Evolutionary conservation across 2,797 vertebrate species (phyloP).

Genomic region (Lindbergichthys nudifrons): DNA sequence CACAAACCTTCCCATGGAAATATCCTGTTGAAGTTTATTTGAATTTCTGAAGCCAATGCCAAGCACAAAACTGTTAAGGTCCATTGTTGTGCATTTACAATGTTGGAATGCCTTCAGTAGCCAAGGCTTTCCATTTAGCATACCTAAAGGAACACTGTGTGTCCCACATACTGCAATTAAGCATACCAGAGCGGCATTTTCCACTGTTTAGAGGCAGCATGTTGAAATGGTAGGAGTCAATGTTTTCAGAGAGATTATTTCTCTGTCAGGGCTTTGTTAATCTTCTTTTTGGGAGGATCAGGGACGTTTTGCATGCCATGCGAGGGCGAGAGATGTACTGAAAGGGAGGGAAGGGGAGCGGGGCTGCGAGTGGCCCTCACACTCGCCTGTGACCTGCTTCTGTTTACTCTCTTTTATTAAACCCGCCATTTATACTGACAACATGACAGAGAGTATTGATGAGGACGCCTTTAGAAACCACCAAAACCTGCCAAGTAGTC

Average conservation of each 20-base stretch:
- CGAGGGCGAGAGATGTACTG: slow-evolving; percentile 57
- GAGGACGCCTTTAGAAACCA: slow-evolving; percentile 49
- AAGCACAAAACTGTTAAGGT: slow-evolving; percentile 67
- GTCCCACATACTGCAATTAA: slow-evolving; percentile 73
- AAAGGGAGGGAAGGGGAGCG: slow-evolving; percentile 53
- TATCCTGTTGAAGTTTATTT: slow-evolving; percentile 67
- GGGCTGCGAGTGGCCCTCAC: slow-evolving; percentile 61
- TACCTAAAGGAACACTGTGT: slow-evolving; percentile 72
- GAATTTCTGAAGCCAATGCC: slow-evolving; percentile 69
- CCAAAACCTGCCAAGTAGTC: slow-evolving; percentile 35
- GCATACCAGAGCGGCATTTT: slow-evolving; percentile 75
- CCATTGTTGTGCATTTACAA: slow-evolving; percentile 80
- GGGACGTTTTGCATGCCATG: slow-evolving; percentile 62
- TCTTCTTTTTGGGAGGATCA: slow-evolving; percentile 80
- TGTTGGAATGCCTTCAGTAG: slow-evolving; percentile 74
- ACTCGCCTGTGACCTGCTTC: slow-evolving; percentile 74
- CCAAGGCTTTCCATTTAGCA: slow-evolving; percentile 76
- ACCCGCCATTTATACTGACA: slow-evolving; percentile 70
- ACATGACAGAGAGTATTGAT: slow-evolving; percentile 58
- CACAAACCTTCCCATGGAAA: slow-evolving; percentile 53
- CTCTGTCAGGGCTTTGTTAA: slow-evolving; percentile 81
- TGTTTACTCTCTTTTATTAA: slow-evolving; percentile 77
- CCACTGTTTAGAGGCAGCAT: slow-evolving; percentile 72
- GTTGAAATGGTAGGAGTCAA: slow-evolving; percentile 81
- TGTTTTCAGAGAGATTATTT: slow-evolving; percentile 80